Percentiles rank a stretch among this genome's conserved stretches.
Evolutionary conservation across 1,140 invertebrate genomes (phyloP).

Genomic region (Drosophila sp.): DNA sequence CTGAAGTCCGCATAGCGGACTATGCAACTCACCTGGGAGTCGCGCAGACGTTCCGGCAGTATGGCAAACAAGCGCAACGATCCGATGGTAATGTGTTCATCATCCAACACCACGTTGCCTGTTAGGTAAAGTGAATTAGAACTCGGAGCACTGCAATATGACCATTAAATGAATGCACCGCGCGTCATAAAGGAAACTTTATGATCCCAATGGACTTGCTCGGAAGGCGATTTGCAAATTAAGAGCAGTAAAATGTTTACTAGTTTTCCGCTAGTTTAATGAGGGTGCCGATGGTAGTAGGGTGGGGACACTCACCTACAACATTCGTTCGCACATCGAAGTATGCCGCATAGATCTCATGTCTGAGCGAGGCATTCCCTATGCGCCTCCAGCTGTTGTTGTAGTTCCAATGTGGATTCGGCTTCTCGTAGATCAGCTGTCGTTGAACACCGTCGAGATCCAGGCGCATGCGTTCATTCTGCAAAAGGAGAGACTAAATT

Average conservation of each 20-base stretch:
- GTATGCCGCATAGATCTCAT: constrained; percentile 77
- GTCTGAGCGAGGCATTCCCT: constrained; percentile 54
- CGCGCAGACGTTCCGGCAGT: constrained; percentile 59
- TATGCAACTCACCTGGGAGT: constrained; percentile 62
- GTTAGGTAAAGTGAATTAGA: not conserved
- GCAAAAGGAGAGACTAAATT: constrained; percentile 14
- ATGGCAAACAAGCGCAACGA: constrained; percentile 73
- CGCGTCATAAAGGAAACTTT: not conserved
- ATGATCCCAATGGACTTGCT: not conserved
- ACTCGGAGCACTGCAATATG: not conserved
- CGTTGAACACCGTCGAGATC: constrained; percentile 63
- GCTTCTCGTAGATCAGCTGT: constrained; percentile 57
- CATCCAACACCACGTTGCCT: constrained; percentile 58
- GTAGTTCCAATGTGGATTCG: constrained; percentile 70
- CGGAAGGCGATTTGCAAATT: not conserved
- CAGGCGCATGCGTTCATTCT: constrained; percentile 71
- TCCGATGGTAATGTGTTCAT: constrained; percentile 59
- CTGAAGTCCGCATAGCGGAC: constrained; percentile 67
- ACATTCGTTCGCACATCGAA: constrained; percentile 75
- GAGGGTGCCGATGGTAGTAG: too few species aligned
- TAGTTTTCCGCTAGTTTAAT: too few species aligned
- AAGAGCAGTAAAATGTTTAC: too few species aligned
- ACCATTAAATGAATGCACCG: not conserved
- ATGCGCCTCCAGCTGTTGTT: constrained; percentile 75
- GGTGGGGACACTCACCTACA: constrained; percentile 45